Conservation (phyloP, 2,888 invertebrate species). For the Melinaea marsaeus region DNA sequence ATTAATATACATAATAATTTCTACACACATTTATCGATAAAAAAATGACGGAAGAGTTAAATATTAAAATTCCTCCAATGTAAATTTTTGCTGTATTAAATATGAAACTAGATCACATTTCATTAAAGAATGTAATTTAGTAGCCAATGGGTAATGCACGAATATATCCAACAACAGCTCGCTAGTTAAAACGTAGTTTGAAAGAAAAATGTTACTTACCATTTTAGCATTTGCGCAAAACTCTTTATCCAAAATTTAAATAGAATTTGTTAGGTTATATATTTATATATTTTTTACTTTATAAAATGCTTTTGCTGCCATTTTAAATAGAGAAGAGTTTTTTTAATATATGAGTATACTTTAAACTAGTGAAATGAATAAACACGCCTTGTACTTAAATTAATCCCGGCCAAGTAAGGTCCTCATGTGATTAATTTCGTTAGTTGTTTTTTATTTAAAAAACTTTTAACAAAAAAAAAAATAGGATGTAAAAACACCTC, state of each 20-base stretch:
- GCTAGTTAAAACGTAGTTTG: not conserved
- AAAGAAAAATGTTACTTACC: slow-evolving; percentile 5
- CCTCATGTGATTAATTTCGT: too few relatives aligned
- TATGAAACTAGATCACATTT: too few relatives aligned
- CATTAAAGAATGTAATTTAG: too few relatives aligned
- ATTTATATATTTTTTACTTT: not conserved
- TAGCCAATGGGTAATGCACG: too few relatives aligned
- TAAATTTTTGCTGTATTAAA: too few relatives aligned
- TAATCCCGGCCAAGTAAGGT: too few relatives aligned
- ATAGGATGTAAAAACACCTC: too few relatives aligned
- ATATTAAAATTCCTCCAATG: too few relatives aligned
- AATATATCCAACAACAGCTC: not conserved
- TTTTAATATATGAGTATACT: not conserved
- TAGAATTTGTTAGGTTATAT: not conserved
- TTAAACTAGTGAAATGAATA: not conserved
- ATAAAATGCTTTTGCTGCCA: not conserved
- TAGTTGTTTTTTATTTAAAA: not conserved
- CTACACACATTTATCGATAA: too few relatives aligned
- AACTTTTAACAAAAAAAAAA: not conserved
- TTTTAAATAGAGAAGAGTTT: not conserved
- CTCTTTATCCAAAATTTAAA: slow-evolving; percentile 3
- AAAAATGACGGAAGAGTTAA: too few relatives aligned
- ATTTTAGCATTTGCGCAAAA: not conserved
- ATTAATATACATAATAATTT: too few relatives aligned
- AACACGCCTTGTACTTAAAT: too few relatives aligned